These are phyloP conservation scores for Nemurella pictetii DNA, from an alignment of 2,888 invertebrate genomes.

Conservation along the genomic window DNA sequence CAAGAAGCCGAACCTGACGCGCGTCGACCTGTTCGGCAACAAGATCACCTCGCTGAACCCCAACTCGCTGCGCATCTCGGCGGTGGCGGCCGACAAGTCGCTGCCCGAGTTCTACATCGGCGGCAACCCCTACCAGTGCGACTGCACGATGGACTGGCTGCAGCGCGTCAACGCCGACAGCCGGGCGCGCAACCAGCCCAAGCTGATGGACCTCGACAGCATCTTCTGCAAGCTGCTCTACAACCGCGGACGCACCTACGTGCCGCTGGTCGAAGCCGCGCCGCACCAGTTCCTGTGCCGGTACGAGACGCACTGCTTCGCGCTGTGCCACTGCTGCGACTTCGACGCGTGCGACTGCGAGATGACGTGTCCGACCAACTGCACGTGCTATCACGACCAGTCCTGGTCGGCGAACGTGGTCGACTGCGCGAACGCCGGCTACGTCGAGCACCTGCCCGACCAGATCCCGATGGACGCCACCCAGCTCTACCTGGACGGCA, in stretches of 20 bases:
- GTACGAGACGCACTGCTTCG: conserved; percentile 83
- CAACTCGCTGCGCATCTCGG: conserved; percentile 74
- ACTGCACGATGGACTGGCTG: conserved; percentile 90
- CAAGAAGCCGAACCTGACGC: conserved; percentile 80
- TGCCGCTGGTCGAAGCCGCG: conserved; percentile 76
- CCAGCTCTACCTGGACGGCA: conserved; percentile 83
- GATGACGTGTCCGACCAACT: conserved; percentile 86
- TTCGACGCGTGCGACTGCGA: conserved; percentile 92
- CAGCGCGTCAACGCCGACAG: conserved; percentile 75
- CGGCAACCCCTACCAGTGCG: conserved; percentile 84
- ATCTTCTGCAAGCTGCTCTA: conserved; percentile 81
- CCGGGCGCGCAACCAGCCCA: conserved; percentile 76
- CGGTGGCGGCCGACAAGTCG: conserved; percentile 70
- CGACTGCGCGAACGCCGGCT: conserved; percentile 75
- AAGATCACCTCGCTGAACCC: conserved; percentile 75
- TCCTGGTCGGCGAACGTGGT: conserved; percentile 86
- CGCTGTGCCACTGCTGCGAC: conserved; percentile 86
- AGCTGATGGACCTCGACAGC: conserved; percentile 79
- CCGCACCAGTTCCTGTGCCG: conserved; percentile 83
- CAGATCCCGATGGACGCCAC: conserved; percentile 90
- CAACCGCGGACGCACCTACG: conserved; percentile 72
- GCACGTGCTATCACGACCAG: conserved; percentile 87
- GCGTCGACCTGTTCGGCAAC: conserved; percentile 80
- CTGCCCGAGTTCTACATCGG: conserved; percentile 83
- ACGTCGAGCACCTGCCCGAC: conserved; percentile 70